Evolutionary conservation across 2,113 vertebrate species (phyloP).

Genomic region (Vidua chalybeata): DNA sequence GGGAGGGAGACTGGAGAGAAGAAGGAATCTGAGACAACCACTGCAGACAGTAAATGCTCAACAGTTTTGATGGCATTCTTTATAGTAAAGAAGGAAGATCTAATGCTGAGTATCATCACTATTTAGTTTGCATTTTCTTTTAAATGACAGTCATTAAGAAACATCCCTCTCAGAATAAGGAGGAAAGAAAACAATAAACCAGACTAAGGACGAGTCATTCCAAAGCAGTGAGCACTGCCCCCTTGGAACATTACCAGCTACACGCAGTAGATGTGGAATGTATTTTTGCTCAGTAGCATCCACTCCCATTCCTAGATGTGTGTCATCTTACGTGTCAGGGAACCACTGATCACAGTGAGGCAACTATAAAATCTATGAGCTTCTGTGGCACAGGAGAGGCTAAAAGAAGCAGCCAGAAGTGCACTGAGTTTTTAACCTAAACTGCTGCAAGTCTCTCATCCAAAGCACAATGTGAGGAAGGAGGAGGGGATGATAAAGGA

Average conservation of each 20-base stretch:
- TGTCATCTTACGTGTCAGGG: background rate
- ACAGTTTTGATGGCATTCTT: background rate
- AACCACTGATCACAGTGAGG: background rate
- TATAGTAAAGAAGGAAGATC: background rate
- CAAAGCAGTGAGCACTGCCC: background rate
- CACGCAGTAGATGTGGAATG: conserved; percentile 38
- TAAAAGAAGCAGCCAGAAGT: background rate
- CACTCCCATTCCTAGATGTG: conserved; percentile 2
- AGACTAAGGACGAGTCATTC: background rate
- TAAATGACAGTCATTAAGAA: background rate
- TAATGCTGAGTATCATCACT: background rate
- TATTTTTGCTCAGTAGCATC: conserved; percentile 32
- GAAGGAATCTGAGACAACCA: background rate
- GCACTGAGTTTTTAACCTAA: background rate
- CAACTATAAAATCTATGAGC: background rate
- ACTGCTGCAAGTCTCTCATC: background rate
- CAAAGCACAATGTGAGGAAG: background rate
- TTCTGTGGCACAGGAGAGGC: background rate
- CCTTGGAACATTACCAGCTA: background rate
- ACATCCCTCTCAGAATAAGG: background rate
- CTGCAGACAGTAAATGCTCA: background rate
- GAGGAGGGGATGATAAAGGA: background rate
- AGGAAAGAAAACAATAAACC: conserved; percentile 10
- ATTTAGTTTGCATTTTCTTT: background rate
- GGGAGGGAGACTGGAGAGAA: background rate